Conservation (phyloP, 2,888 invertebrate species). For the Andrena hattorfiana region DNA sequence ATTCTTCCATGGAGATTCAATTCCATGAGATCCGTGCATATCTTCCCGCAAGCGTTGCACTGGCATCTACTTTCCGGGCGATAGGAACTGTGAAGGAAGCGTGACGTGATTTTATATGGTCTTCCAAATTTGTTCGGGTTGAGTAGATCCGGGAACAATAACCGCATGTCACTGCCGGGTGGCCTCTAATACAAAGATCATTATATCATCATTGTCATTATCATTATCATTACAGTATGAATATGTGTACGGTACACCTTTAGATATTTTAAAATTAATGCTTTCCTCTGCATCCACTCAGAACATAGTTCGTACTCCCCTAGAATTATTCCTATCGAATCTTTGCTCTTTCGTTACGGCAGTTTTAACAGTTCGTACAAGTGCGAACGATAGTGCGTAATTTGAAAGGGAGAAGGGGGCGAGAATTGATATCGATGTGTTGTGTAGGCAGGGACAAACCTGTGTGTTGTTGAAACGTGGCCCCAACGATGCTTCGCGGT, state of each 20-base stretch:
- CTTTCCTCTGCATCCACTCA: not conserved
- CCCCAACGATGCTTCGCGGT: slow-evolving; percentile 86
- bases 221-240: not conserved
- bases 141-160: slow-evolving; percentile 85
- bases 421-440: not conserved
- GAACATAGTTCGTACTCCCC: no score
- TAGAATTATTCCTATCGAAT: slow-evolving; percentile 16
- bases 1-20: slow-evolving; percentile 81
- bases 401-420: not conserved
- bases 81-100: slow-evolving; percentile 64
- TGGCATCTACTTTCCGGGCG: slow-evolving; percentile 75
- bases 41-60: slow-evolving; percentile 82
- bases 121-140: slow-evolving; percentile 84
- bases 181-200: slow-evolving; percentile 78
- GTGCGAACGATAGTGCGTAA: not conserved
- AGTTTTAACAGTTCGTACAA: not conserved
- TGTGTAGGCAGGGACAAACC: slow-evolving; percentile 67
- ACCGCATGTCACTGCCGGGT: slow-evolving; percentile 85
- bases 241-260: not conserved
- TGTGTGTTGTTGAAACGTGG: slow-evolving; percentile 84
- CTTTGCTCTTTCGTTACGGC: not conserved
- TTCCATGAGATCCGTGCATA: slow-evolving; percentile 81
- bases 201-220: slow-evolving; percentile 28
- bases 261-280: slow-evolving; percentile 5
- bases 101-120: slow-evolving; percentile 84